Percentiles rank a stretch among this genome's conserved stretches.
Conservation (phyloP, 2,113 vertebrate species). For the Aepyceros melampus region DNA sequence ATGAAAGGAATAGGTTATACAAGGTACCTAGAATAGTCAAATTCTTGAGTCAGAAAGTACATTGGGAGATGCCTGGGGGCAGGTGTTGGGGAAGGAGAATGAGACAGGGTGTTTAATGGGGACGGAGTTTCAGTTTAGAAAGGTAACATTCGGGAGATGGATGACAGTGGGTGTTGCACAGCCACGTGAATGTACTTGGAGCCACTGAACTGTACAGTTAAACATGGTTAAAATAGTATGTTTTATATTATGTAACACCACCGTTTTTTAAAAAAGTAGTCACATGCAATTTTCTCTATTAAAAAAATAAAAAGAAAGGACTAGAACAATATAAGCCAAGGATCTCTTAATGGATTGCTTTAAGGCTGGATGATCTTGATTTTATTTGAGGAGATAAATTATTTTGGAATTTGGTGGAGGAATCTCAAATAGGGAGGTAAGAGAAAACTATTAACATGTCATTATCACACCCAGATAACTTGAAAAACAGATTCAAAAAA, state of each 20-base stretch:
- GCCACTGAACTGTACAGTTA: not conserved
- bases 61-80: not conserved
- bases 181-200: not conserved
- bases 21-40: not conserved
- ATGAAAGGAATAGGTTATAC: not conserved
- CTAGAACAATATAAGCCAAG: not conserved
- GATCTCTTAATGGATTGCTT: not conserved
- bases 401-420: not conserved
- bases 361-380: not conserved
- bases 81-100: not conserved
- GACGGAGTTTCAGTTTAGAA: not conserved
- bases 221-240: not conserved
- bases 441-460: not conserved
- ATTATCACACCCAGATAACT: not conserved
- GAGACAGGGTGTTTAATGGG: not conserved
- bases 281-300: not conserved
- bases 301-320: not conserved
- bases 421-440: not conserved
- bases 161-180: not conserved
- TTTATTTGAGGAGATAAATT: not conserved
- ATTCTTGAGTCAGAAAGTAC: not conserved
- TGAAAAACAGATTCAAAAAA: not conserved
- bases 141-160: not conserved
- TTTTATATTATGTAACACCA: not conserved
- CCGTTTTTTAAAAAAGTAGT: not conserved